These are phyloP conservation scores for Eufriesea mexicana DNA, from an alignment of 1,140 invertebrate genomes.

Conservation along the genomic window DNA sequence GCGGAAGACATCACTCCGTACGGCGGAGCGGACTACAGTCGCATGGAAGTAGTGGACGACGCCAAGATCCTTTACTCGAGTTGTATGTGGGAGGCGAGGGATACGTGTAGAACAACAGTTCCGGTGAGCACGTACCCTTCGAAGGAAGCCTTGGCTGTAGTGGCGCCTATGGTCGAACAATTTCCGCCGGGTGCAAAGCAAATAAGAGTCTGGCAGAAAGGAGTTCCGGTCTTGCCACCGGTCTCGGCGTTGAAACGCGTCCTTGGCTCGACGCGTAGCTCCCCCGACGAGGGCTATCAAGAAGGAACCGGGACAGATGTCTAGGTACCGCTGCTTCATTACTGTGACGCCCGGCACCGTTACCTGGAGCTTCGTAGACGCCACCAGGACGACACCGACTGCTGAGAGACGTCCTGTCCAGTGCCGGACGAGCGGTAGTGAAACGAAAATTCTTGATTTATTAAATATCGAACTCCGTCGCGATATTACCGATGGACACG, in stretches of 20 bases:
- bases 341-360: conserved; percentile 75
- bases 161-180: conserved; percentile 72
- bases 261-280: conserved; percentile 89
- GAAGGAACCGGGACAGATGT: conserved; percentile 96
- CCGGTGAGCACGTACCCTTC: conserved; percentile 85
- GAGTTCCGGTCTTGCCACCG: conserved; percentile 91
- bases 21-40: conserved; percentile 67
- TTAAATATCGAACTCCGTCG: conserved; percentile 16
- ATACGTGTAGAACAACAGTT: conserved; percentile 77
- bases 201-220: conserved; percentile 92
- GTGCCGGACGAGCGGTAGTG: conserved; percentile 73
- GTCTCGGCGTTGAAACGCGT: conserved; percentile 91
- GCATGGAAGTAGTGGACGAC: conserved; percentile 86
- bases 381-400: conserved; percentile 72
- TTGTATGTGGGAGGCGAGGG: conserved; percentile 83
- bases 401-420: conserved; percentile 64
- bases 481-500: not conserved
- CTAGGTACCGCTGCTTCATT: conserved; percentile 83
- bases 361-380: conserved; percentile 74
- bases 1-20: conserved; percentile 72
- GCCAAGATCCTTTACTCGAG: conserved; percentile 88
- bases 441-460: conserved; percentile 41
- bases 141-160: conserved; percentile 89
- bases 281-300: conserved; percentile 94
- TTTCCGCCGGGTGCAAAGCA: conserved; percentile 87